Conservation (phyloP, 2,113 vertebrate species). For the Arizona elegans region DNA sequence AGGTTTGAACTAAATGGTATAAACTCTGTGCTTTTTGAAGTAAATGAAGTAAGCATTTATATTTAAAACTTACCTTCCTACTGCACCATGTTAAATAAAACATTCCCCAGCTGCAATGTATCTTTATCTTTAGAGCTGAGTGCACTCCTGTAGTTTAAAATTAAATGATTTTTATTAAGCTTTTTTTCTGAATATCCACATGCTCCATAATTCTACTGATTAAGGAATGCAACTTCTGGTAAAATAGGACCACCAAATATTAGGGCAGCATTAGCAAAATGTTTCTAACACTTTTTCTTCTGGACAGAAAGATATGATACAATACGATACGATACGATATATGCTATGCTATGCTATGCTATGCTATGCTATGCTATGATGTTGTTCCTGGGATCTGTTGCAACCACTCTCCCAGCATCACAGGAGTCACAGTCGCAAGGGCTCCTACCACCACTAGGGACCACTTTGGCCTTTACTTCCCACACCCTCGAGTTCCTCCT, state of each 20-base stretch:
- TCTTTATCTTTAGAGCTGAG: constrained; percentile 82
- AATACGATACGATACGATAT: background rate
- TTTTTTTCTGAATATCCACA: constrained; percentile 75
- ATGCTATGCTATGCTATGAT: background rate
- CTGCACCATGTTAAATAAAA: constrained; percentile 75
- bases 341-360: background rate
- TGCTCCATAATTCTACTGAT: constrained; percentile 75
- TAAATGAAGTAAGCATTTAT: constrained; percentile 76
- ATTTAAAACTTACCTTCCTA: constrained; percentile 72
- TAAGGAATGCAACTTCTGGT: constrained; percentile 73
- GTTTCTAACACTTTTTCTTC: background rate
- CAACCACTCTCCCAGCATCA: background rate
- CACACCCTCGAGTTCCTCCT: background rate
- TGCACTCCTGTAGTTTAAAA: constrained; percentile 79
- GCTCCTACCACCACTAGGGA: background rate
- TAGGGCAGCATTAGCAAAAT: constrained; percentile 68
- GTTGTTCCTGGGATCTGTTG: background rate
- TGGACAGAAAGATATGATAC: background rate
- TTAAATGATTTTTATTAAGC: constrained; percentile 81
- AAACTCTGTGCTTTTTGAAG: constrained; percentile 65
- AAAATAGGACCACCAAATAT: constrained; percentile 70
- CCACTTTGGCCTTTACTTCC: background rate
- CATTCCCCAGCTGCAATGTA: constrained; percentile 69
- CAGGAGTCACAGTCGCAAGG: background rate
- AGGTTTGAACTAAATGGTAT: constrained; percentile 55